A percentile compares a stretch with the other conserved stretches of the same genome.
Conservation (phyloP, 2,797 vertebrate genomes). For the Dendrocincla fuliginosa region DNA sequence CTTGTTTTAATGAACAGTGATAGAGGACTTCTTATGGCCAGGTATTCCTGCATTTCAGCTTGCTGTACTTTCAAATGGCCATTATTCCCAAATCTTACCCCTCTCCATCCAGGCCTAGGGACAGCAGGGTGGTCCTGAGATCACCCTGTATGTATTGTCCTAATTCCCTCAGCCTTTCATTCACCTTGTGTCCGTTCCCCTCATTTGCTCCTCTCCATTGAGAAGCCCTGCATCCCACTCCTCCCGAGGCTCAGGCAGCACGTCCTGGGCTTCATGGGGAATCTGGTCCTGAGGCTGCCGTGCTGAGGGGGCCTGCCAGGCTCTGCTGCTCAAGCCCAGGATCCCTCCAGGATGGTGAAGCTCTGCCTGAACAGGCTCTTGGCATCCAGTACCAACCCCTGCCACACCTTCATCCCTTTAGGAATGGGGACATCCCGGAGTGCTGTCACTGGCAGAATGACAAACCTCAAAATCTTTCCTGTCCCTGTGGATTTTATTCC, state of each 20-base stretch:
- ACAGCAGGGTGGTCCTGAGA: neutral
- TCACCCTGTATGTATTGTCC: neutral
- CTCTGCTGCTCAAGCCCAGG: neutral
- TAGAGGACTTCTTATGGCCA: neutral
- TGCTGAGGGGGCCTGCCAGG: neutral
- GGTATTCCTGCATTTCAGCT: neutral
- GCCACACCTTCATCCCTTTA: neutral
- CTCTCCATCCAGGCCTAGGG: neutral
- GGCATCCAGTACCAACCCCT: neutral
- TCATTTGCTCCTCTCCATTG: neutral
- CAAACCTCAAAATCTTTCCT: neutral
- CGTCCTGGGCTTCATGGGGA: neutral
- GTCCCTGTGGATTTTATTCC: neutral
- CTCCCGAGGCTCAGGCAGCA: rapidly evolving
- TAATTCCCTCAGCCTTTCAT: neutral
- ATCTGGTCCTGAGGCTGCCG: neutral
- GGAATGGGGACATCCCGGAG: neutral
- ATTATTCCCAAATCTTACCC: neutral
- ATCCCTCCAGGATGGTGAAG: neutral
- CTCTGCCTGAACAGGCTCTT: neutral
- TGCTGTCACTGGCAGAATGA: neutral
- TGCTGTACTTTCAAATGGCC: neutral
- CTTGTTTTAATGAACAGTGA: neutral
- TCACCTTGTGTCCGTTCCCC: neutral
- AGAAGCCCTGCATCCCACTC: neutral